Conservation (phyloP, 1,140 invertebrate genomes). For the Pachyrhynchus sulphureomaculatus region DNA sequence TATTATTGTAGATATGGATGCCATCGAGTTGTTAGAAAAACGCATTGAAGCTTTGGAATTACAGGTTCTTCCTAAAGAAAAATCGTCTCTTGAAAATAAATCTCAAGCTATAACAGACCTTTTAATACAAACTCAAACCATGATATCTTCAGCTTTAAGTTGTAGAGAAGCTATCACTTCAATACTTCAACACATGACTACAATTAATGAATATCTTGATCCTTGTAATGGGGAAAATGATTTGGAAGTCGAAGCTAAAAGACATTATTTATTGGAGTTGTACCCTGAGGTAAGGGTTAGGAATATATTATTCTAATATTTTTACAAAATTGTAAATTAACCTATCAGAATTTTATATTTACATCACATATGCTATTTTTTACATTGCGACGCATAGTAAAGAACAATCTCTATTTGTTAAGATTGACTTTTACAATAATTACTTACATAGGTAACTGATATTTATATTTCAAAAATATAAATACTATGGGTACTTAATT, state of each 20-base stretch:
- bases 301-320: not conserved
- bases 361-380: too few relatives aligned
- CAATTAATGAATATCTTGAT: constrained; percentile 48
- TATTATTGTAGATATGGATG: constrained; percentile 32
- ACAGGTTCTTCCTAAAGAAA: constrained; percentile 40
- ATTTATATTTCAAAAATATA: too few relatives aligned
- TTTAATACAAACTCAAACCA: constrained; percentile 46
- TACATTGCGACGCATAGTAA: too few relatives aligned
- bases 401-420: too few relatives aligned
- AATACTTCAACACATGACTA: constrained; percentile 41
- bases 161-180: constrained; percentile 46
- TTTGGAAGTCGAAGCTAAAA: constrained; percentile 44
- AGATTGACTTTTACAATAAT: too few relatives aligned
- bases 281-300: constrained; percentile 44
- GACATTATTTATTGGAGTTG: constrained; percentile 45
- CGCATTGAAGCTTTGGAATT: constrained; percentile 46
- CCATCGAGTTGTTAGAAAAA: constrained; percentile 45
- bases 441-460: too few relatives aligned
- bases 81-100: constrained; percentile 27
- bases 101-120: constrained; percentile 41
- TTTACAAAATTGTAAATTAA: too few relatives aligned
- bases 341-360: too few relatives aligned
- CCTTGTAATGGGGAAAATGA: constrained; percentile 42
- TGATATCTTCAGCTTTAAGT: constrained; percentile 49
- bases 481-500: too few relatives aligned